Evolutionary conservation across 1,140 invertebrate genomes (phyloP), one percentile per base, ranked within the genome.

Genomic region (Carcinoscorpius rotundicauda): DNA sequence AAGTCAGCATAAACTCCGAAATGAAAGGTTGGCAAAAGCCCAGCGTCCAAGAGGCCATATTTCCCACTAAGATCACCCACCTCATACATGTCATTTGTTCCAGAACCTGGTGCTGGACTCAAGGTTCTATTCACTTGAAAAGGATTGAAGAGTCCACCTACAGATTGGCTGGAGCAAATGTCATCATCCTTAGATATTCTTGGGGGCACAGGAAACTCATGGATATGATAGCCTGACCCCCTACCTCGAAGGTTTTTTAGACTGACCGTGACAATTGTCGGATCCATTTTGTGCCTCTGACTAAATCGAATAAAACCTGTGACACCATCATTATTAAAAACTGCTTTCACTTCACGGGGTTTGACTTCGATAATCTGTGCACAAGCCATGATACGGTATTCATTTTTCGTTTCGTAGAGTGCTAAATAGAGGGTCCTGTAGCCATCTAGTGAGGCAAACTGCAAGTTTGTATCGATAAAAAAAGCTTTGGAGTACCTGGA

Each of bases 41-140:
- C 65, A 11, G 66, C 66, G 10, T 69, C 69, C 6, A 83, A 69
- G 0, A 69, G 64, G 29, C 82, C 82, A 71, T 81, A 84, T 78
- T 97, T 98, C 5, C 91, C 91, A 62, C 90, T 89, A 4, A 98
- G 76, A 77, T 97, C 93, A 0, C 92, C 91, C 9, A 93, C 76
- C 4, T 88, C 83, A 72, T 93, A 96, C 72, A 90, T 86, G 76
- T 96, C 89, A 75, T 91, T 88, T 4, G 91, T 92, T 29, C 70
- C 64, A 49, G 55, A 51, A 48, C 73, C 75, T 49, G 73, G 70
- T 59, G 65, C 58, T n/a, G 76, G 74, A 63, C 71, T 73, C 10
- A 71, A 68, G 5, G 64, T 70, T 52, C 72, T 62, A 59, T 75
- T 71, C 4, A 80, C 72, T 11, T 72, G 71, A 66, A 78, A 81